Percentiles rank a stretch among this genome's conserved stretches.
Conservation (phyloP, 37 sponge, comb jelly and placozoan genomes). For the Theonella swinhoei region DNA sequence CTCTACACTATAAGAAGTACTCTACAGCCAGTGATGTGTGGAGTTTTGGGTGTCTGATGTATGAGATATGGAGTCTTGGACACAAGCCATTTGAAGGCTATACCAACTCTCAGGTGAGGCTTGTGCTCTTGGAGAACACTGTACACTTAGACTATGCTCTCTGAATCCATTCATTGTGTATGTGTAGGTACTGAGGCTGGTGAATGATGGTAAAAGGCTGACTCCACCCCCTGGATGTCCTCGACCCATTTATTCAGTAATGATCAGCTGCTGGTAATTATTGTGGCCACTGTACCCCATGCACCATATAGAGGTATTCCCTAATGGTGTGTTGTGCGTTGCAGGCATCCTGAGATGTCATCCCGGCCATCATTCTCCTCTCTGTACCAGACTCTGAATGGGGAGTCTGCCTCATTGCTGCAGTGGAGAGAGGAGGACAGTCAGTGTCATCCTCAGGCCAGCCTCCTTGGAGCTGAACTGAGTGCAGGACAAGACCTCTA, state of each 20-base stretch:
- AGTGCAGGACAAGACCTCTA: no score
- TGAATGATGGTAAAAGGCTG: neutral
- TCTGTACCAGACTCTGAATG: neutral
- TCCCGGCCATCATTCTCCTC: neutral
- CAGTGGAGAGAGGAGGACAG: neutral
- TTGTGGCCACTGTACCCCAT: neutral
- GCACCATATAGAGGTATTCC: neutral
- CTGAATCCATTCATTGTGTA: no score
- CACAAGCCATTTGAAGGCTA: conserved; percentile 1
- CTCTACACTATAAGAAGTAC: conserved; percentile 15
- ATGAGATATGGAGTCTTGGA: conserved; percentile 33
- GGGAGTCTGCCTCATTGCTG: neutral
- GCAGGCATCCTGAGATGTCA: neutral
- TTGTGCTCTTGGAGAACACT: neutral
- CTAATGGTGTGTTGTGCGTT: neutral
- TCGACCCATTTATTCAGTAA: conserved; percentile 2
- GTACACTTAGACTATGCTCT: neutral
- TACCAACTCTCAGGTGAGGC: conserved; percentile 2
- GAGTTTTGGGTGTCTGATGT: conserved; percentile 28
- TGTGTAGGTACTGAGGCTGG: neutral
- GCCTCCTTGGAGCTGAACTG: no score
- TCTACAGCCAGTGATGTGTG: conserved; percentile 23
- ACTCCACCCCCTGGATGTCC: conserved; percentile 27
- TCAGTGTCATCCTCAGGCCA: no score
- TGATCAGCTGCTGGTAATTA: conserved; percentile 21